These are phyloP conservation scores for Torymus texanus DNA, from an alignment of 2,888 invertebrate species.

Conservation along the genomic window DNA sequence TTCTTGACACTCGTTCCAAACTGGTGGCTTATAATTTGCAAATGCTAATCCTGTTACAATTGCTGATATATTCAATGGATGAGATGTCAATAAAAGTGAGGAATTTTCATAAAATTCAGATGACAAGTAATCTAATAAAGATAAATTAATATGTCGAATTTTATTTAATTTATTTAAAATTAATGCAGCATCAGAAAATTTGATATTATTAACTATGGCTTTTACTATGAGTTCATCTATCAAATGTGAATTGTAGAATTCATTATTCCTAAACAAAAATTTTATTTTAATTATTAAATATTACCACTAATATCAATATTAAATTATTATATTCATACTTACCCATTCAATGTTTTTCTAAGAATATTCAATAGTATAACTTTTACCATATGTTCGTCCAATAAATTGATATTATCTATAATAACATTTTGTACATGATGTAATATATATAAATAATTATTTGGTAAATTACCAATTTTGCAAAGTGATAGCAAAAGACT, in stretches of 20 bases:
- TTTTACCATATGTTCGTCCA: neutral
- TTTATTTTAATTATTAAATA: constrained; percentile 4
- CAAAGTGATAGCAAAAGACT: constrained; percentile 30
- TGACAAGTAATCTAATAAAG: constrained; percentile 79
- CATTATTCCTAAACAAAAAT: constrained; percentile 35
- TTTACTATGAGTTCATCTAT: constrained; percentile 26
- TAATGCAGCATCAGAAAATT: neutral
- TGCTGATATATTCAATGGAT: neutral
- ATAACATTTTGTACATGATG: neutral
- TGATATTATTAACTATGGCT: neutral
- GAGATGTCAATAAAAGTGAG: constrained; percentile 7
- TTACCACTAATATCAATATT: neutral
- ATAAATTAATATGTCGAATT: constrained; percentile 75
- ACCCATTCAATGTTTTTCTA: neutral
- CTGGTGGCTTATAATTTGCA: constrained; percentile 47
- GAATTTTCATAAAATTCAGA: constrained; percentile 74
- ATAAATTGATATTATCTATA: neutral
- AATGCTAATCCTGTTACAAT: constrained; percentile 21
- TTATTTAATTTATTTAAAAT: constrained; percentile 38
- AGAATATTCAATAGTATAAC: neutral
- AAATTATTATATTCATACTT: neutral
- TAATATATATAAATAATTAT: constrained; percentile 1
- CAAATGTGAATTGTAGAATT: constrained; percentile 32
- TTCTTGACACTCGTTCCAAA: constrained; percentile 35
- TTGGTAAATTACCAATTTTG: neutral